Conservation (phyloP, 2,888 invertebrate genomes). For the Bombylius major region DNA sequence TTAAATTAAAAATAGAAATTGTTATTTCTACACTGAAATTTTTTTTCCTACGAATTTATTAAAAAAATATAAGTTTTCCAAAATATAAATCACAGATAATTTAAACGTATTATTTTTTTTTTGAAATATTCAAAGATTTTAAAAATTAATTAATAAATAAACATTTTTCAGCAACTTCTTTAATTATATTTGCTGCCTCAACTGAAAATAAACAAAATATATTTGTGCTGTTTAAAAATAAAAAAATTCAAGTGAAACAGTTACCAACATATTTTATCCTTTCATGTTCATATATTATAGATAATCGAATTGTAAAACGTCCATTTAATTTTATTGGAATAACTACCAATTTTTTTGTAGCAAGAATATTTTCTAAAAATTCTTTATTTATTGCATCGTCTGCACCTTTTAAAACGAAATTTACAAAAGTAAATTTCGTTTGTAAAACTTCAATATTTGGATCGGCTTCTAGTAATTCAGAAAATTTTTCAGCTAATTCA, state of each 20-base stretch:
- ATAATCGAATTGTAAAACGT: background rate
- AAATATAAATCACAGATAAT: too few relatives aligned
- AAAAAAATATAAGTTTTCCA: too few relatives aligned
- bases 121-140: too few relatives aligned
- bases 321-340: background rate
- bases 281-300: background rate
- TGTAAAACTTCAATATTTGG: background rate
- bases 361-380: background rate
- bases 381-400: background rate
- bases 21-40: too few relatives aligned
- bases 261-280: background rate
- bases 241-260: background rate
- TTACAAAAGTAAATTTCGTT: constrained; percentile 1
- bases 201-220: background rate
- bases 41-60: too few relatives aligned
- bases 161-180: too few relatives aligned
- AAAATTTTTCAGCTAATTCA: background rate
- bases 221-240: background rate
- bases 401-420: background rate
- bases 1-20: too few relatives aligned
- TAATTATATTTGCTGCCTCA: background rate
- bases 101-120: too few relatives aligned
- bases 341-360: background rate
- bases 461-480: background rate
- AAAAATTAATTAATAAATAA: too few relatives aligned